Evolutionary conservation across 2,113 vertebrate species (phyloP).

Genomic region (Apaloderma vittatum): DNA sequence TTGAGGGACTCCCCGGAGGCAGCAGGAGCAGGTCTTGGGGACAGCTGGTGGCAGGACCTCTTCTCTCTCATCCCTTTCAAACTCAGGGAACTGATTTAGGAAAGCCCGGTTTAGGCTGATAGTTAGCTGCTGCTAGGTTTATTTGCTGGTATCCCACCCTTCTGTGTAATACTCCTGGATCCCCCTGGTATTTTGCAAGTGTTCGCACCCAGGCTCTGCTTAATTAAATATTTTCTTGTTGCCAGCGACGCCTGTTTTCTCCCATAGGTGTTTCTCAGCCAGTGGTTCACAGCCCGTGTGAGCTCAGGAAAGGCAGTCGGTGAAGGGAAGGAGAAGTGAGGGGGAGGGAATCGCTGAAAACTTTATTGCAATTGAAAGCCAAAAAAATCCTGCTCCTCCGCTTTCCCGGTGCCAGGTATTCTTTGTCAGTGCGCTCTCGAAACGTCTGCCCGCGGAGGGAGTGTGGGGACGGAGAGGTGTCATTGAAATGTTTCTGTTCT

Average conservation of each 20-base stretch:
- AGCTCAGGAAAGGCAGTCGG: neutral
- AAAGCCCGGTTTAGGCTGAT: neutral
- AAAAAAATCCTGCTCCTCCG: conserved; percentile 49
- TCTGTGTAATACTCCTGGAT: neutral
- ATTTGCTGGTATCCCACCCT: neutral
- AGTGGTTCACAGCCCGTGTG: accelerated
- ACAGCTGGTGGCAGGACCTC: neutral
- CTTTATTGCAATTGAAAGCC: neutral
- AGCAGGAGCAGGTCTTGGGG: neutral
- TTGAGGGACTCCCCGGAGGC: accelerated
- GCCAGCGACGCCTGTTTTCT: neutral
- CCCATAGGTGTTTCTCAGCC: neutral
- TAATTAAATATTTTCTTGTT: accelerated
- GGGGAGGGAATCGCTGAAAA: conserved; percentile 16
- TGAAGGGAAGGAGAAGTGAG: neutral
- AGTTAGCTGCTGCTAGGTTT: neutral
- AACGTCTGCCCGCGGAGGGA: neutral
- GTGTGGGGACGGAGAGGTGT: neutral
- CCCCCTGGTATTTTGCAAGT: neutral
- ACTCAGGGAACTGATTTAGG: neutral
- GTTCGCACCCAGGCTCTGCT: accelerated
- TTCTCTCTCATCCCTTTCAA: neutral
- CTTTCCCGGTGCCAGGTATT: neutral
- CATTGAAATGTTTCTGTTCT: neutral
- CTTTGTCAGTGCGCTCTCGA: neutral